Evolutionary conservation across 2,113 vertebrate species (phyloP).

Genomic region (Anoplopoma fimbria): DNA sequence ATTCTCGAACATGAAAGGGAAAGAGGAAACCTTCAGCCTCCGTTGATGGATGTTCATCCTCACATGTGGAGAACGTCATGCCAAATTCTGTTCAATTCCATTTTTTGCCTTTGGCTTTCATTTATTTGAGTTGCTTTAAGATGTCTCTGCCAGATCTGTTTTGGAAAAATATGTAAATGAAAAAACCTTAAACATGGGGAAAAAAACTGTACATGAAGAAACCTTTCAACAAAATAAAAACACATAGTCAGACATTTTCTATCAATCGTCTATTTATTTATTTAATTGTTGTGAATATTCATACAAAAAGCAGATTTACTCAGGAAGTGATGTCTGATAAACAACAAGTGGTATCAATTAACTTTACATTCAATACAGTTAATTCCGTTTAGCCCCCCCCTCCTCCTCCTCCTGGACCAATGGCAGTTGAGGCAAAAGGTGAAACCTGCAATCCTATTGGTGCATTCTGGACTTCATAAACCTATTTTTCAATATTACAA

Average conservation of each 20-base stretch:
- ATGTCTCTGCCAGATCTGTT: background rate
- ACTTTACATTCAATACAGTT: constrained; percentile 75
- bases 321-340: constrained; percentile 57
- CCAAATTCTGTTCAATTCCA: background rate
- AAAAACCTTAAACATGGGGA: background rate
- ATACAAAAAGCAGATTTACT: constrained; percentile 68
- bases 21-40: too few relatives aligned
- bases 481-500: constrained; percentile 73
- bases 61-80: background rate
- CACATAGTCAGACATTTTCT: constrained; percentile 4
- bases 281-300: constrained; percentile 77
- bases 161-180: background rate
- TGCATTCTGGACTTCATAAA: constrained; percentile 69
- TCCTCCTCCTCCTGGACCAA: constrained; percentile 44
- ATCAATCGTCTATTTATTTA: constrained; percentile 74
- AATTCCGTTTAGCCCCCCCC: constrained; percentile 29
- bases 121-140: background rate
- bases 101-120: background rate
- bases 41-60: too few relatives aligned
- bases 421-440: constrained; percentile 28
- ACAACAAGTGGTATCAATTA: constrained; percentile 63
- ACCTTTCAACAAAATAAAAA: constrained; percentile 7
- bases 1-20: too few relatives aligned
- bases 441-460: constrained; percentile 63
- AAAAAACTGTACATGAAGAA: background rate